Percentiles rank a stretch among this genome's conserved stretches.
Conservation (phyloP, 2,113 vertebrate species). For the Oriolus oriolus region DNA sequence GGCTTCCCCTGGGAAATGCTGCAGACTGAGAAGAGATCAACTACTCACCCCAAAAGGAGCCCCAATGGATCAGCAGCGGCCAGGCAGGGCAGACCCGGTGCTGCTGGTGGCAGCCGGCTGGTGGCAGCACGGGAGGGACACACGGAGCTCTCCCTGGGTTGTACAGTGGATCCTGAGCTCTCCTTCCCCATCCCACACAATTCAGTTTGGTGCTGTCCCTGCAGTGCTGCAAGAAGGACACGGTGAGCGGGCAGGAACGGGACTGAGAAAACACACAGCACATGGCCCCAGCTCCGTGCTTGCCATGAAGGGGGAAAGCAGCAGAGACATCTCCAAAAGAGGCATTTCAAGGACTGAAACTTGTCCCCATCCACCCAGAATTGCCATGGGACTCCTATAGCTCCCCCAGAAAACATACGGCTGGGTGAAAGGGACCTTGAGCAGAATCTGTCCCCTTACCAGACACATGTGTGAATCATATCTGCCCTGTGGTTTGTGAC, state of each 20-base stretch:
- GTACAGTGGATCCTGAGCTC: rapidly evolving
- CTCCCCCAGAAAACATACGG: background rate
- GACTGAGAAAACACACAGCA: background rate
- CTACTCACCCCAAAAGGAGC: background rate
- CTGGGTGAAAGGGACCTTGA: background rate
- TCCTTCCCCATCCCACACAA: background rate
- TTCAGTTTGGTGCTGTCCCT: background rate
- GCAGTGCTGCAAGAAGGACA: background rate
- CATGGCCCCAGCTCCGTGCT: background rate
- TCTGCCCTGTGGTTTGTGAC: background rate
- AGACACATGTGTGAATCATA: background rate
- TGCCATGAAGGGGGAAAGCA: background rate
- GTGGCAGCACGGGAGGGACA: background rate
- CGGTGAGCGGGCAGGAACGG: background rate
- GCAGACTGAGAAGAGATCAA: background rate
- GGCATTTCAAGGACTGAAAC: background rate
- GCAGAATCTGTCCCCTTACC: background rate
- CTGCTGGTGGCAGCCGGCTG: background rate
- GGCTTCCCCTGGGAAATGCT: background rate
- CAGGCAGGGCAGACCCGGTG: background rate
- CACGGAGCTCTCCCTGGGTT: background rate
- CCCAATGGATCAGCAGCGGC: background rate
- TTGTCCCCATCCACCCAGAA: background rate
- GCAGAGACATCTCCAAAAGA: background rate
- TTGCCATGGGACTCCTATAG: rapidly evolving